Evolutionary conservation across 2,113 vertebrate genomes (phyloP).

Genomic region (Brachypodius melanocephalos): DNA sequence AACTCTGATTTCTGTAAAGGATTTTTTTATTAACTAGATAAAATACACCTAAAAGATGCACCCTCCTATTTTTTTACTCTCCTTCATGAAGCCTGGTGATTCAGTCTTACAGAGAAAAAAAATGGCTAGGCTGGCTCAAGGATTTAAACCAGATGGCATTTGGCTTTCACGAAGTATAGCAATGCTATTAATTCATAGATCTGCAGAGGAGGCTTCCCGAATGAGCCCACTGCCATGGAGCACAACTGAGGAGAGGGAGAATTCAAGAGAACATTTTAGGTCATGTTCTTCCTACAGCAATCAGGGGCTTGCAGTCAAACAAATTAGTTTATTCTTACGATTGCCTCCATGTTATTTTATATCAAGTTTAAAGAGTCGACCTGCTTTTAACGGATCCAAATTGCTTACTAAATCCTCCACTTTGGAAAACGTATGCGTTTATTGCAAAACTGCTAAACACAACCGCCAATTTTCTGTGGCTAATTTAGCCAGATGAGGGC

Average conservation of each 20-base stretch:
- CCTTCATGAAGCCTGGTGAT: constrained; percentile 17
- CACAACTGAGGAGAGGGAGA: not conserved
- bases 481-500: constrained; percentile 61
- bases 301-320: constrained; percentile 12
- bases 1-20: constrained; percentile 51
- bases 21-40: not conserved
- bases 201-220: not conserved
- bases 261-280: constrained; percentile 16
- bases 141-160: constrained; percentile 64
- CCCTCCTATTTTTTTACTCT: constrained; percentile 34
- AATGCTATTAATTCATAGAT: constrained; percentile 42
- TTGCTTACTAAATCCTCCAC: constrained; percentile 41
- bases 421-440: constrained; percentile 22
- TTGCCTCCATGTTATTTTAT: constrained; percentile 21
- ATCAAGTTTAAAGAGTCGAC: constrained; percentile 37
- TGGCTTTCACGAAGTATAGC: constrained; percentile 57
- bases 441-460: constrained; percentile 59
- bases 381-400: constrained; percentile 19
- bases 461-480: constrained; percentile 69
- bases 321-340: constrained; percentile 50
- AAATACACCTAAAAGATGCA: not conserved
- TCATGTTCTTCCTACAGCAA: constrained; percentile 25
- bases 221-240: not conserved
- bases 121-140: constrained; percentile 20
- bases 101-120: constrained; percentile 23